Evolutionary conservation across 2,888 invertebrate genomes (phyloP), one percentile per base, ranked within the genome.

Genomic region (Ypsolopha scabrella): DNA sequence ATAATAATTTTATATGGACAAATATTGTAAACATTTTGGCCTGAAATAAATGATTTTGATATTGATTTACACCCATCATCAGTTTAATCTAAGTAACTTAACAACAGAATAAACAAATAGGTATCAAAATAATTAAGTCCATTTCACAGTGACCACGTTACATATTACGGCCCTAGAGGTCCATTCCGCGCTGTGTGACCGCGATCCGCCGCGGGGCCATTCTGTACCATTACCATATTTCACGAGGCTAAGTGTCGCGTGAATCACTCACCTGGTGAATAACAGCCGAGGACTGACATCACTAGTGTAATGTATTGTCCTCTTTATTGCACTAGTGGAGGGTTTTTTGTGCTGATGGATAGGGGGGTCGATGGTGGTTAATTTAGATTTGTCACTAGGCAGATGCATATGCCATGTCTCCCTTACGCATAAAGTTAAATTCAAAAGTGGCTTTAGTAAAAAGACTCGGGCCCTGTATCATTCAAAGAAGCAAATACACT

Each of bases 191-290:
- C 4, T 24, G 24, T 24, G 24, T 24, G 24, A 24, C 24, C 24
- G 24, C 24, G 24, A 24, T 24, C 24, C 24, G 4, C 56, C 58
- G 58, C 61, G 60, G 54, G 54, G 57, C 58, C 57, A 54, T 57
- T 44, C 7, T 57, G 51, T 34, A 48, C 69, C 68, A 72, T 75
- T 68, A 75, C 66, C 72, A 68, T 74, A 70, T 66, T 65, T 75
- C 69, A 75, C 57, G 55, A 58, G 63, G 65, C 65, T 62, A 67
- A 67, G 65, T 60, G 61, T 57, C 60, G 58, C 64, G 61, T 73
- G 71, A 67, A 71, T 70, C 72, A 72, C 68, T 72, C 72, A 72
- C 72, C 72, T 72, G 68, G 57, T 59, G 56, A 24, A 7, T 45
- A 45, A 45, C 45, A 24, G 45, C 45, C 45, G 33, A 24, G 45